phyloP scores from a whole-genome alignment of 2,113 vertebrate genomes.

The Notarius lentiginosus region DNA sequence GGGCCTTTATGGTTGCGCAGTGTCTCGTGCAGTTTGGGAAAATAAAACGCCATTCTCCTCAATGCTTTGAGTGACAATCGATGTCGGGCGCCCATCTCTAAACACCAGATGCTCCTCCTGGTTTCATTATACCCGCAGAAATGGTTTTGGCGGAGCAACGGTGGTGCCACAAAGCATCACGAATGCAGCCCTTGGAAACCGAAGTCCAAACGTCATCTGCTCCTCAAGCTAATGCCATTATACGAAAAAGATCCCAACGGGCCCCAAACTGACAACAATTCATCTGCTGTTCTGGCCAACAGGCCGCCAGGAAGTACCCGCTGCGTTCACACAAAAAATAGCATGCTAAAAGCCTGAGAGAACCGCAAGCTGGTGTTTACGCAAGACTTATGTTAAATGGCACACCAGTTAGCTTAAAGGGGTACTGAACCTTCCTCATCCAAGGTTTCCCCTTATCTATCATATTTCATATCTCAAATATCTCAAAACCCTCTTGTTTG shows the following conservation, averaged over 20 bases:
- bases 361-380: neutral
- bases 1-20: constrained; percentile 81
- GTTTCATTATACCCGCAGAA: constrained; percentile 74
- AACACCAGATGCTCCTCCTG: constrained; percentile 83
- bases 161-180: constrained; percentile 71
- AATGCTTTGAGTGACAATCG: constrained; percentile 63
- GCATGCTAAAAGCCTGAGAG: constrained; percentile 39
- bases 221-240: constrained; percentile 53
- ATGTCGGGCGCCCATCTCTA: constrained; percentile 61
- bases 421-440: neutral
- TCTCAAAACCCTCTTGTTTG: neutral
- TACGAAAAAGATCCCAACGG: constrained; percentile 26
- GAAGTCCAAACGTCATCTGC: constrained; percentile 54
- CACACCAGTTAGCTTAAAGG: neutral
- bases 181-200: constrained; percentile 59
- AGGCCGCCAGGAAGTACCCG: constrained; percentile 47
- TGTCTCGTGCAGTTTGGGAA: constrained; percentile 69
- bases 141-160: constrained; percentile 69
- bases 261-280: constrained; percentile 45
- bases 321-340: constrained; percentile 31
- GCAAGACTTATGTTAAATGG: neutral
- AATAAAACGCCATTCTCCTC: constrained; percentile 72
- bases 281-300: constrained; percentile 13
- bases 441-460: neutral
- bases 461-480: neutral